A percentile compares a stretch with the other conserved stretches of the same genome.
These are phyloP conservation scores for Bedellia somnulentella DNA, from an alignment of 2,888 invertebrate species.

Conservation along the genomic window DNA sequence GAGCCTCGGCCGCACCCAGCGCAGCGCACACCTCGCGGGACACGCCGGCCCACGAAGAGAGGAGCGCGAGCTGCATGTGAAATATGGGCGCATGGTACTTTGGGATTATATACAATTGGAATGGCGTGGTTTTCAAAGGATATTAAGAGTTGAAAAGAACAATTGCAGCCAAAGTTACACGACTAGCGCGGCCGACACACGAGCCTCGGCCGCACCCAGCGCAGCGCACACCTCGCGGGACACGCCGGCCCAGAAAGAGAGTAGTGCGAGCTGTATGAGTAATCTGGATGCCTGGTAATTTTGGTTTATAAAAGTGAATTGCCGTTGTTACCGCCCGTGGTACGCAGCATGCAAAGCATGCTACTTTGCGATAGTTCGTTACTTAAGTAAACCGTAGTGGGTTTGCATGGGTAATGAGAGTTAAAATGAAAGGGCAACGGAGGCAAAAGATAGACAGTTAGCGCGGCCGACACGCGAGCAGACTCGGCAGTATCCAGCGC, in stretches of 20 bases:
- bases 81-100: not conserved
- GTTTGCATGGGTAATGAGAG: too few species aligned
- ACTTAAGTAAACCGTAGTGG: too few species aligned
- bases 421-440: too few species aligned
- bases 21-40: conserved; percentile 79
- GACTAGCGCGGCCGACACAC: conserved; percentile 76
- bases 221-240: conserved; percentile 79
- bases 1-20: conserved; percentile 74
- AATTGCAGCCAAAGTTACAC: too few species aligned
- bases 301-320: too few species aligned
- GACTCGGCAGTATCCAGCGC: conserved; percentile 78
- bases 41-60: conserved; percentile 81
- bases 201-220: conserved; percentile 73
- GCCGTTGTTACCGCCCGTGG: too few species aligned
- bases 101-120: not conserved
- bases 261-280: conserved; percentile 80
- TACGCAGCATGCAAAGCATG: too few species aligned
- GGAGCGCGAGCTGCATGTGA: conserved; percentile 72
- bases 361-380: too few species aligned
- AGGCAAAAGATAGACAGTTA: too few species aligned
- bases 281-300: too few species aligned
- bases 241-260: conserved; percentile 81
- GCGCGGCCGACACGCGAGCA: conserved; percentile 72
- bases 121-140: conserved; percentile 10
- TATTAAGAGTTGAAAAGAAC: too few species aligned